Conservation (phyloP, 2,113 vertebrate genomes). For the Willisornis vidua region DNA sequence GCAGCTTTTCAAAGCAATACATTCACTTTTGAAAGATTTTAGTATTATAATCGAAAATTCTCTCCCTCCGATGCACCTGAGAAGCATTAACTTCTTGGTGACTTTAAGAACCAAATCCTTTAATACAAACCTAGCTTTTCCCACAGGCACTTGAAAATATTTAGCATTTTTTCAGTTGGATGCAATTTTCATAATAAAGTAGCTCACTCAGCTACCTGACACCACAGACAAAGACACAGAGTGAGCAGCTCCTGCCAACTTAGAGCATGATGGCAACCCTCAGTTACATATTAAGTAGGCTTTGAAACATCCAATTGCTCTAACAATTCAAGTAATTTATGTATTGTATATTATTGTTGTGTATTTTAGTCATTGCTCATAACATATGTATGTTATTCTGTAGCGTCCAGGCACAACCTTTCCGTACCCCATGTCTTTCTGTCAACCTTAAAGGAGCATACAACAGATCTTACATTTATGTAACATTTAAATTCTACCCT, state of each 20-base stretch:
- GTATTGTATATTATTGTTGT: background rate
- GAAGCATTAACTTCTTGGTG: conserved; percentile 50
- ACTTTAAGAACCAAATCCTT: conserved; percentile 59
- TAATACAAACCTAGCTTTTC: conserved; percentile 54
- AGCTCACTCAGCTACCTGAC: conserved; percentile 48
- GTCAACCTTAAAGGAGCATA: background rate
- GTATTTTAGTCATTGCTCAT: background rate
- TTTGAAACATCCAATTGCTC: background rate
- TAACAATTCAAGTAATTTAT: background rate
- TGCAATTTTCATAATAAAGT: conserved; percentile 63
- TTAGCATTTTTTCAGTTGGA: conserved; percentile 59
- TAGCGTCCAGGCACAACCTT: fast-evolving
- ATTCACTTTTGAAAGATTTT: conserved; percentile 11
- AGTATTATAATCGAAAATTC: conserved; percentile 6
- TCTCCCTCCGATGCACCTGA: conserved; percentile 44
- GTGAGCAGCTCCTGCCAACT: conserved; percentile 20
- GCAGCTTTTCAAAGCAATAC: background rate
- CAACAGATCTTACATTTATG: background rate
- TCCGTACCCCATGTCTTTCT: background rate
- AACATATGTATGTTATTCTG: background rate
- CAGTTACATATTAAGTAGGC: background rate
- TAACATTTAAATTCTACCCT: background rate
- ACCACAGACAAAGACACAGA: conserved; percentile 34
- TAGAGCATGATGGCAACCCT: background rate
- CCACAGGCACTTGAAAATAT: conserved; percentile 62